Base-by-base conservation (phyloP, 1,140 invertebrate species). In the Drosophila subobscura region DNA sequence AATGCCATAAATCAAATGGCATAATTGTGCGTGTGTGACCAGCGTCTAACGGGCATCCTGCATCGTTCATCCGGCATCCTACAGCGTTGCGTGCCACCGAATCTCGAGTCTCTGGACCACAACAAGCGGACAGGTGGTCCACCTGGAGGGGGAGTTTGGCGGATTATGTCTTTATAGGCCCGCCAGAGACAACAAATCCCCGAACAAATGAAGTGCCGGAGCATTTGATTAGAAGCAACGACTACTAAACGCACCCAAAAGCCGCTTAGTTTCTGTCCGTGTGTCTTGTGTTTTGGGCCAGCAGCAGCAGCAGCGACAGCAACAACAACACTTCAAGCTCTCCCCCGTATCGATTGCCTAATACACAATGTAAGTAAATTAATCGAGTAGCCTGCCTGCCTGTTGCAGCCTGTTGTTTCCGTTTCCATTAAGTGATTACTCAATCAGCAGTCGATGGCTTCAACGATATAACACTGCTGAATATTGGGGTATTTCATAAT, bases 1-100 rank as follows among this genome's bases (percentile, higher is more conserved):
- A 40, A 74, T 74, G 71, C 58, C 56, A 64, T 86, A 86, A 86
- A 88, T 88, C 79, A 79, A 80, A 78, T 40, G 70, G 56, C 71
- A 66, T 85, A 81, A 86, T 85, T 86, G 73, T 86, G 81, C 72
- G 61, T 64, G 75, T 52, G 54, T 65, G 50, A 81, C 55, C 56
- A 46, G 49, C 45, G 40, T 55, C 44, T 63, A 50, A 33, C 46
- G 47, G 64, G 33, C 16, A 40, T 44, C 33, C 54, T 65, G 67
- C 65, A 20, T 29, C 27, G 6, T 10, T 3, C 29, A 10, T 33
- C 29, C 7, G 7, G 27, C 27, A 29, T 29, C 6, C 27, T 33
- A 7, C 29, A 37, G 33, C 33, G 10, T 12, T 37, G 33, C 33
- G 37, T n/a, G 37, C 40, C 23, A 23, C 16, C 51, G 41, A 37